Percentiles rank a stretch among this genome's conserved stretches.
phyloP scores from a whole-genome alignment of 2,113 vertebrate species.

The zebrafish (Danio rerio) region GRCz12tu NC_133193.1:40577501-40578000 shows the following conservation, averaged over 20 bases:
- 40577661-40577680: conserved; percentile 46
- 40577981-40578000: conserved; percentile 29
- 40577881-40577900: conserved; percentile 35
- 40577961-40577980: conserved; percentile 26
- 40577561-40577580: conserved; percentile 19
- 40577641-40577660: conserved; percentile 32
- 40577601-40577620: conserved; percentile 37
- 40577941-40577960: conserved; percentile 25
- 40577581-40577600: conserved; percentile 35
- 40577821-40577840: conserved; percentile 30
- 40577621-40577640: conserved; percentile 36
- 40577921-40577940: conserved; percentile 9
- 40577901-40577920: conserved; percentile 33
- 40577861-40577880: conserved; percentile 19
- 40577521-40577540: conserved; percentile 26
- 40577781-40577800: conserved; percentile 30
- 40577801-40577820: conserved; percentile 27
- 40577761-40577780: conserved; percentile 7
- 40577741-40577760: conserved; percentile 8
- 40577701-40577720: conserved; percentile 32
- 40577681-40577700: background rate
- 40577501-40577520: background rate
- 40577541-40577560: conserved; percentile 24
- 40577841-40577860: conserved; percentile 31
- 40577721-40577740: conserved; percentile 24